Evolutionary conservation across 2,797 vertebrate species (phyloP), one percentile per base, ranked within the genome.

Genomic region (Muscicapa comitata): DNA sequence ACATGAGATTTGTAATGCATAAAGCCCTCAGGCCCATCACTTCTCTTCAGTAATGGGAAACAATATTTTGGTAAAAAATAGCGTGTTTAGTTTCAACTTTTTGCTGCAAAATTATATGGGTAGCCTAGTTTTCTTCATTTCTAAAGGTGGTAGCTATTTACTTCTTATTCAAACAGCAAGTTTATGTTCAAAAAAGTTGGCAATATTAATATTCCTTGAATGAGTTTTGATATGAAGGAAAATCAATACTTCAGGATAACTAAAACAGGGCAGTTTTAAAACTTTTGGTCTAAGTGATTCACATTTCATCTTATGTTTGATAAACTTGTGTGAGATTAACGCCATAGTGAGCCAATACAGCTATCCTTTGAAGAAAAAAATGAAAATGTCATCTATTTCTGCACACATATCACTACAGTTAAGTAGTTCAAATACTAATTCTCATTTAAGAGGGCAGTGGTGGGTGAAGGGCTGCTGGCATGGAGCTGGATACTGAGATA

Each of bases 1-100:
- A 96, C 97, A 97, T 76, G 96, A 97, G 97, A 98, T 98, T 97
- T 98, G 98, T 98, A 98, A 98, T 98, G 97, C 98, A 98, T 97
- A 96, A 97, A 81, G 92, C 97, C 97, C 96, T 97, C 86, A 93
- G 97, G 97, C 97, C 94, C 92, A 96, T 96, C 96, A 95, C 97
- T 98, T 97, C 94, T 97, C 91, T 96, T 96, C 96, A 94, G 95
- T 98, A 98, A 98, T 93, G 91, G 97, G 97, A 97, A 98, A 97
- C 97, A 98, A 97, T 98, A 97, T 98, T 98, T 97, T 97, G 94
- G 88, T 97, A 95, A 96, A 98, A 98, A 98, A 98, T 97, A 91
- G 93, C 94, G 96, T 78, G 9, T 97, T 98, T 98, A 98, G 97
- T 98, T 98, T 98, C 96, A 97, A 96, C 88, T 80, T 97, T 94